phyloP scores from a whole-genome alignment of 2,797 vertebrate species.

The Yasuhikotakia modesta region DNA sequence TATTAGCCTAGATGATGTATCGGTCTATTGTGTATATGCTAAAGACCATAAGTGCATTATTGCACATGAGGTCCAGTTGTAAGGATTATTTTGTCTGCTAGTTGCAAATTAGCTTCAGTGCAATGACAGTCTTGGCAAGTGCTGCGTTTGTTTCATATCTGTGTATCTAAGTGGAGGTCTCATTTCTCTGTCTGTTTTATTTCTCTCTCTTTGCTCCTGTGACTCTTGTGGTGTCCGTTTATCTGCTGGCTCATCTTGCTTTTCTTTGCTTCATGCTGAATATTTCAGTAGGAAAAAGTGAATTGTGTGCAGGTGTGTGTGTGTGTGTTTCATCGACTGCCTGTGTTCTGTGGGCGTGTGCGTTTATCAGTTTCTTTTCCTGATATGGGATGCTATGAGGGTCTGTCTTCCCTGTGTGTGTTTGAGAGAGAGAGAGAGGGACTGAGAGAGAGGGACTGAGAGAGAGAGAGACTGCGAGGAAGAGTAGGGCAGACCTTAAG shows the following conservation, averaged over 20 bases:
- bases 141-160: neutral
- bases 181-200: too few species aligned
- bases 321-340: neutral
- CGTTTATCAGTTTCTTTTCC: constrained; percentile 16
- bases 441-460: neutral
- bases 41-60: too few species aligned
- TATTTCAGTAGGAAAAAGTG: constrained; percentile 60
- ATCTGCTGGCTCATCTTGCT: constrained; percentile 44
- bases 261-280: constrained; percentile 51
- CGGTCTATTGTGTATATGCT: too few species aligned
- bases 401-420: neutral
- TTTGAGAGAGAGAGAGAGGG: constrained; percentile 29
- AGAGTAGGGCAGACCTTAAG: constrained; percentile 11
- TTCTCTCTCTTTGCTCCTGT: too few species aligned
- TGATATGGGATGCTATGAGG: neutral
- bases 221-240: constrained; percentile 29
- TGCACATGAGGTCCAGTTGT: too few species aligned
- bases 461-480: neutral
- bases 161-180: too few species aligned
- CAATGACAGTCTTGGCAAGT: too few species aligned
- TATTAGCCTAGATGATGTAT: neutral
- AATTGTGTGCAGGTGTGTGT: neutral
- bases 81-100: too few species aligned
- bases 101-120: too few species aligned
- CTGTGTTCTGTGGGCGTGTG: neutral